Evolutionary conservation across 2,113 vertebrate species (phyloP), one percentile per base, ranked within the genome.

Genomic region (Siniperca chuatsi): DNA sequence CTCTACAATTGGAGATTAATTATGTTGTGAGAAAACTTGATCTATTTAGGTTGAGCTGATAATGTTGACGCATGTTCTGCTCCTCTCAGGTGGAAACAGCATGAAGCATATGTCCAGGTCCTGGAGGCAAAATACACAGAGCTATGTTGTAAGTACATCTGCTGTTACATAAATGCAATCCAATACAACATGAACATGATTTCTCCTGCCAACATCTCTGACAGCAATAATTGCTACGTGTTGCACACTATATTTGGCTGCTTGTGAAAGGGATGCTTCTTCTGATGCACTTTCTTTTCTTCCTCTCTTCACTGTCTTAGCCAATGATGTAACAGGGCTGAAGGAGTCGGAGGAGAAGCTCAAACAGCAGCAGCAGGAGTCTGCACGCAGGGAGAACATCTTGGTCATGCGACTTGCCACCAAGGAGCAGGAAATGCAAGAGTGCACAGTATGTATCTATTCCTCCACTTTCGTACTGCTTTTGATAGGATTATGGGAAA

Each of bases 401-500:
- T 95, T 99, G 92, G 98, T 99, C 82, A 99, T 99, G 98, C 95
- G 98, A 75, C 96, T 99, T 84, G 98, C 98, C 92, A 99, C 98
- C 79, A 99, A 99, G 95, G 98, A 99, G 70, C 98, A 99, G 93
- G 98, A 99, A 91, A 99, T 99, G 98, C 98, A 99, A 87, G 98
- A 99, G 95, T 99, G 98, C 96, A 99, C 98, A 92, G 98, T 99
- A 95, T 95, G 98, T 98, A 82, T 94, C 69, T 40, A 4, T 60
- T 73, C n/a, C 1, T 37, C 3, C 35, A 12, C 44, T 42, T 35
- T 52, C 1, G n/a, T 13, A 29, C 29, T 7, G 13, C 2, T 11
- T 18, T 48, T 37, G 21, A 15, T 50, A 2, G 6, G 42, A 55
- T 10, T 48, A 7, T 44, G 9, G 1, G 7, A 0, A 1, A 15